Evolutionary conservation across 1,140 invertebrate genomes (phyloP).

Genomic region (Babylonia areolata): DNA sequence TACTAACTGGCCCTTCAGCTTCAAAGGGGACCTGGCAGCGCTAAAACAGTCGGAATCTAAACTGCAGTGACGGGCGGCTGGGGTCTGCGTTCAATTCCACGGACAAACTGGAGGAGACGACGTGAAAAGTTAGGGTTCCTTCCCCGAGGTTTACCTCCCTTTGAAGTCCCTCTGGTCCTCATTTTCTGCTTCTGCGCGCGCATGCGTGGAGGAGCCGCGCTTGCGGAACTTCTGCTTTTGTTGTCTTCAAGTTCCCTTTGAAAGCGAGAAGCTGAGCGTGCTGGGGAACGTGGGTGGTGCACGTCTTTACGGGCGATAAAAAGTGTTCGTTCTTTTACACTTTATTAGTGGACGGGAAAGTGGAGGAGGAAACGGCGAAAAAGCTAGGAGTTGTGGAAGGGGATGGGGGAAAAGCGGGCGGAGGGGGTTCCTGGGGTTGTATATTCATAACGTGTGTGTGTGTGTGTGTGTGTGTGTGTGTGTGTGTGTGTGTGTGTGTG

Average conservation of each 20-base stretch:
- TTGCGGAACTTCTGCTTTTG: background rate
- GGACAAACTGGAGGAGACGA: slow-evolving; percentile 29
- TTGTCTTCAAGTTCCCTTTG: slow-evolving; percentile 11
- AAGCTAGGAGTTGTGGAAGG: no score
- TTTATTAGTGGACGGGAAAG: no score
- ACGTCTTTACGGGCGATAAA: no score
- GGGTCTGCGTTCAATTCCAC: slow-evolving; percentile 27
- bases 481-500: background rate
- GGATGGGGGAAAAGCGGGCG: background rate
- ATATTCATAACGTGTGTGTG: background rate
- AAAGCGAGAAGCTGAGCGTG: background rate
- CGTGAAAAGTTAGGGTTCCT: slow-evolving; percentile 22
- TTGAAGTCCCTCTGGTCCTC: background rate
- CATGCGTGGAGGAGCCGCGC: background rate
- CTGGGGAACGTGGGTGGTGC: no score
- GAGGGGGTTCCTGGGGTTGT: background rate
- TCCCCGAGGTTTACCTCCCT: slow-evolving; percentile 6
- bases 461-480: slow-evolving; percentile 11
- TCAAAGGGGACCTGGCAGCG: slow-evolving; percentile 11
- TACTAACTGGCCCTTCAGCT: slow-evolving; percentile 22
- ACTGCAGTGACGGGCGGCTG: slow-evolving; percentile 3
- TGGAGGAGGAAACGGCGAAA: no score
- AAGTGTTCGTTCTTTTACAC: no score
- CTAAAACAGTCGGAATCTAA: slow-evolving; percentile 24
- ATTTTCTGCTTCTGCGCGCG: slow-evolving; percentile 8